Evolutionary conservation across 2,888 invertebrate species (phyloP).

Genomic region (Heliconius ismenius): DNA sequence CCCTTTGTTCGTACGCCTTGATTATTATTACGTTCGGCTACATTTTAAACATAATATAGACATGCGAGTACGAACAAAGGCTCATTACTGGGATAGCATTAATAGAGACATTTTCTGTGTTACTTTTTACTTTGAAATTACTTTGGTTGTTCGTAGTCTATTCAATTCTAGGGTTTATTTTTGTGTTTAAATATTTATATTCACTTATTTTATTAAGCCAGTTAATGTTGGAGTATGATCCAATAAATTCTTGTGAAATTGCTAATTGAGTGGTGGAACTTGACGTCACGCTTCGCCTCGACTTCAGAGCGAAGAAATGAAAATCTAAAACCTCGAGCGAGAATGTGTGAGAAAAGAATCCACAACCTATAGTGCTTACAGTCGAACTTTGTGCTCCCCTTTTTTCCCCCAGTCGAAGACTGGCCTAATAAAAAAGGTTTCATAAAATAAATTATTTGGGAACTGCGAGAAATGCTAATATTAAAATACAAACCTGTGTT

Average conservation of each 20-base stretch:
- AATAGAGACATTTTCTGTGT: slow-evolving; percentile 20
- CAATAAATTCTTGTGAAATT: too few species aligned
- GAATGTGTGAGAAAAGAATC: too few species aligned
- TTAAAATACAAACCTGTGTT: neutral
- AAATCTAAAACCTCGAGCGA: neutral
- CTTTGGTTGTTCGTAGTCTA: slow-evolving; percentile 7
- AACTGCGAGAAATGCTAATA: neutral
- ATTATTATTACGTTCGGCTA: slow-evolving; percentile 43
- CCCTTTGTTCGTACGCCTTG: slow-evolving; percentile 44
- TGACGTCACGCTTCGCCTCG: neutral
- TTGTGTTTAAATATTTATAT: neutral
- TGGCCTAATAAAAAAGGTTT: neutral
- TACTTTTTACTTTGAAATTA: slow-evolving; percentile 6
- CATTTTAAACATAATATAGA: slow-evolving; percentile 40
- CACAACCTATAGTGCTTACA: neutral
- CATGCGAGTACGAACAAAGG: slow-evolving; percentile 22
- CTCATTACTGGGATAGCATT: slow-evolving; percentile 23
- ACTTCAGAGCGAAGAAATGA: too few species aligned
- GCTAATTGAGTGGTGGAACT: neutral
- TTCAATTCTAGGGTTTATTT: neutral
- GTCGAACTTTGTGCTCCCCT: neutral
- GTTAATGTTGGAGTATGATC: neutral
- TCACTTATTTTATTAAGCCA: neutral
- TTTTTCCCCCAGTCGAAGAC: neutral
- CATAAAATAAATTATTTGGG: neutral